Conservation (phyloP, 2,113 vertebrate genomes). For the Peromyscus maniculatus region DNA sequence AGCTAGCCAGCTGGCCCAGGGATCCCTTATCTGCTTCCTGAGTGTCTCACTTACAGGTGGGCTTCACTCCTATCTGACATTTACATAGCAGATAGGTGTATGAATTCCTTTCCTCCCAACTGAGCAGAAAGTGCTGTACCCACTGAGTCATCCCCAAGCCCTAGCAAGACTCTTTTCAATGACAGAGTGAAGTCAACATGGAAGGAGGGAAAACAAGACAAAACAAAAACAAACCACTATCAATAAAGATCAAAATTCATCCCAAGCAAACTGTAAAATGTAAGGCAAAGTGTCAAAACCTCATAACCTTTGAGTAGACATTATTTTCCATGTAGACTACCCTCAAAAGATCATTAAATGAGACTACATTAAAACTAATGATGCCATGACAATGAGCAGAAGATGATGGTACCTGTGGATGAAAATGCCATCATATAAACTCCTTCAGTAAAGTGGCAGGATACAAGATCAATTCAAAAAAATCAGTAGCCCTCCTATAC, state of each 20-base stretch:
- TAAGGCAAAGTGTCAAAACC: not conserved
- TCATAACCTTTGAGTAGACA: not conserved
- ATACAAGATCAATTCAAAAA: no score
- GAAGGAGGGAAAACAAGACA: not conserved
- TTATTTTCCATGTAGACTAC: not conserved
- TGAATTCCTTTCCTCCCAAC: not conserved
- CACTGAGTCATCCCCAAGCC: not conserved
- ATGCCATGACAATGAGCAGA: not conserved
- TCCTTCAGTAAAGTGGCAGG: no score
- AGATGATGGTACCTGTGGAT: not conserved
- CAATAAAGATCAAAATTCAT: not conserved
- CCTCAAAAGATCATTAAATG: not conserved
- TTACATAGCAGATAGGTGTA: not conserved
- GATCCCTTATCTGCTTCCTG: not conserved
- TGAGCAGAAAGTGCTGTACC: not conserved
- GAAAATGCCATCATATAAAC: not conserved
- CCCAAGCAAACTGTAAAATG: not conserved
- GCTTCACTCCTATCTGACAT: not conserved
- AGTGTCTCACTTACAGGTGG: not conserved
- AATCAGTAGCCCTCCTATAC: no score
- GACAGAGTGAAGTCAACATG: not conserved
- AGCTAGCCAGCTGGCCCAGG: not conserved
- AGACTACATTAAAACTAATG: not conserved
- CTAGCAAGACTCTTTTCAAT: not conserved
- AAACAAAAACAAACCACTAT: not conserved